Base-by-base conservation (phyloP, 2,888 invertebrate genomes). In the Physocephala rufipes region DNA sequence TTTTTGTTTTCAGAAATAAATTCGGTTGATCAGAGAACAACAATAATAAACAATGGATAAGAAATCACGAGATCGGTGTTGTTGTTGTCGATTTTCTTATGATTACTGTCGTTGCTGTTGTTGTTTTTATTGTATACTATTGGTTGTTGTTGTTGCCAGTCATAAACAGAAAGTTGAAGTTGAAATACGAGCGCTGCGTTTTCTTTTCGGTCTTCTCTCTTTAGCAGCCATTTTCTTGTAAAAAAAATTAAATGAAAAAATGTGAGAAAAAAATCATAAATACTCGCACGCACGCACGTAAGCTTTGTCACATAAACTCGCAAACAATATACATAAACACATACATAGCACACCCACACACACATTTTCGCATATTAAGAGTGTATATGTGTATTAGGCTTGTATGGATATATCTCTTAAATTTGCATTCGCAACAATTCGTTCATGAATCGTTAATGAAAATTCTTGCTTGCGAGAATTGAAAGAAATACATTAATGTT, bases 331-430 rank as follows among this genome's bases (percentile, higher is more conserved):
- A 65, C 67, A 71, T 58, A 67, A 45, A 62, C 49, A 70, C 53
- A 59, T 67, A 68, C 26, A n/a, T 30, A 70, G n/a, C 53, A 30
- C 62, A 51, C 61, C 49, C 74, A 59, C 47, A 53, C 61, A 58
- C 43, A 36, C 58, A 16, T 43, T 49, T 26, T 71, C 53, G 71
- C 70, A 65, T 75, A 72, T 63, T 73, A 69, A 63, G 36, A 59
- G 73, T 71, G 73, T 72, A 73, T 67, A 74, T 73, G 76, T n/a
- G 24, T 24, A 24, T 30, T 47, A 36, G 1, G 51, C 45, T 28
- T 26, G n/a, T 21, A 66, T 36, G 16, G 55, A 51, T 7, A 19
- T 55, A 15, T 61, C n/a, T 45, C 4, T 45, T 55, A 45, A 61
- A 24, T 16, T 67, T n/a, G 9, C n/a, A 59, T 28, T 15, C 59